phyloP scores from a whole-genome alignment of 2,113 vertebrate genomes.

The Clarias batrachus region DNA sequence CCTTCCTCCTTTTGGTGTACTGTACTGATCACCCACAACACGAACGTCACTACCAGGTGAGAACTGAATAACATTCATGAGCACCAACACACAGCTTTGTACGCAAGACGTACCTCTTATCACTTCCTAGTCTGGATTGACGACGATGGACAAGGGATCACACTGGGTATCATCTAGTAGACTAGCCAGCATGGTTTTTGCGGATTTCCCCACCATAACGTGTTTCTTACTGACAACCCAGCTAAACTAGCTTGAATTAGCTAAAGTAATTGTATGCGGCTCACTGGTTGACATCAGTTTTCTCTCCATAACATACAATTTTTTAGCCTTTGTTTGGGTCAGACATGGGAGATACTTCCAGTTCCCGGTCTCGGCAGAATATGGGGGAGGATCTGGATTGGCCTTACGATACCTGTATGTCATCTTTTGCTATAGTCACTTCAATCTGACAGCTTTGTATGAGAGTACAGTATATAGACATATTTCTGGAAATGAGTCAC shows the following conservation, averaged over 20 bases:
- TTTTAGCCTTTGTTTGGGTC: background rate
- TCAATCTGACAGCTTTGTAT: background rate
- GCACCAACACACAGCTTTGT: background rate
- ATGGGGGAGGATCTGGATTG: background rate
- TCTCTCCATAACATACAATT: background rate
- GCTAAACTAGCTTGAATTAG: background rate
- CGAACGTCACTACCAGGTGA: no score
- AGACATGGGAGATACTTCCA: background rate
- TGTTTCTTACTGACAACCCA: background rate
- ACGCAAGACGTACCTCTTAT: background rate
- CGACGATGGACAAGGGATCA: background rate
- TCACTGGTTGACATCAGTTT: background rate
- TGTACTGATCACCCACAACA: no score
- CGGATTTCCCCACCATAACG: background rate
- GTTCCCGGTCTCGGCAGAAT: background rate
- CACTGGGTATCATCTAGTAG: background rate
- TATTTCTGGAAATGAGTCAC: background rate
- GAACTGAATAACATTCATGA: no score
- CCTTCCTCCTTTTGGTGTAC: no score
- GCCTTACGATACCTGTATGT: background rate
- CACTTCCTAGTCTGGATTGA: background rate
- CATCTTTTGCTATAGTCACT: background rate
- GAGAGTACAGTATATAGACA: background rate
- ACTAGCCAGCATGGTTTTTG: background rate
- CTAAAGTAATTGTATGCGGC: background rate